Evolutionary conservation across 1,140 invertebrate genomes (phyloP), one percentile per base, ranked within the genome.

Genomic region (Mesaphorura yosii): DNA sequence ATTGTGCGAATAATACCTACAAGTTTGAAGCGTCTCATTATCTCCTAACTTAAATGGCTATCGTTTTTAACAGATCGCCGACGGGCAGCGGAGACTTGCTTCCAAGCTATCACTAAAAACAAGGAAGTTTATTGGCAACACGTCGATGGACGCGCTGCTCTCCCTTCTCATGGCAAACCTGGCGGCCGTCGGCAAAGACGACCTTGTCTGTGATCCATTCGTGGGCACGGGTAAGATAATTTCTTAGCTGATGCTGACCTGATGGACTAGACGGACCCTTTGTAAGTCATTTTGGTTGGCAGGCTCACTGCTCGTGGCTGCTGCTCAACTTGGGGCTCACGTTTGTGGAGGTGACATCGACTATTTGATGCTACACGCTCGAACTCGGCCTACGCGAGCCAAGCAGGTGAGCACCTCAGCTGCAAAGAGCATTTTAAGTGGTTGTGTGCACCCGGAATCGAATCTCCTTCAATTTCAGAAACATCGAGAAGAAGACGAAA

Each of bases 121-220:
- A 26, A 75, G 92, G 20, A 88, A 88, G 72, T 97, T 94, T 68
- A 95, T 97, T 66, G 91, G 90, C 5, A 97, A 95, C 66, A 98
- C 93, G 0, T 90, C 85, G 64, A 97, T 98, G 93, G 92, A 97
- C 70, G 82, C 92, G 0, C 84, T 88, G 59, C 72, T 97, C 1
- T 84, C 90, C 3, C 69, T 97, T 19, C 71, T 97, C 23, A 95
- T 96, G 90, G 84, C 88, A 0, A 98, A 97, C 73, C 83, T 95
- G 69, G 90, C 84, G 1, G 71, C 81, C 70, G 78, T 94, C 19
- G 72, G 72, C 45, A 60, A 72, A 2, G 81, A 82, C 4, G 80
- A 86, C 67, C 55, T 96, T 0, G 77, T 95, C 39, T 76, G 89
- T 23, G 93, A 97, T 72, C 92, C 92, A 0, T 98, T 97, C 75